These are phyloP conservation scores for Myiotriccus ornatus DNA, from an alignment of 2,797 vertebrate genomes.

Conservation along the genomic window DNA sequence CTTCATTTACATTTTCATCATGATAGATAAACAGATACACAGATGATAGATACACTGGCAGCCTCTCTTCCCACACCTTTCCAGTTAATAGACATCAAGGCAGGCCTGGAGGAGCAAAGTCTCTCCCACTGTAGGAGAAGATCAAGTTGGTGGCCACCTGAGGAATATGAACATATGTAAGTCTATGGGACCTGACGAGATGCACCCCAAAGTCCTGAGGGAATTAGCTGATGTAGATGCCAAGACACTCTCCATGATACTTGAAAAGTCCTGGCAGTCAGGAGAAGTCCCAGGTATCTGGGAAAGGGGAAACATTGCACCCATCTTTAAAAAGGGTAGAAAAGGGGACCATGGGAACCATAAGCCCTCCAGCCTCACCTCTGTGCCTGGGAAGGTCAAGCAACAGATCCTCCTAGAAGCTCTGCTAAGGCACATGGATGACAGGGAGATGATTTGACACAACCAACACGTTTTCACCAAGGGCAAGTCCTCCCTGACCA, in stretches of 20 bases:
- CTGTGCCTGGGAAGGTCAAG: background rate
- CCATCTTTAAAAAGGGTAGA: background rate
- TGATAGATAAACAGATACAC: background rate
- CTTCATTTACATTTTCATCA: background rate
- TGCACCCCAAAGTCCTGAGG: background rate
- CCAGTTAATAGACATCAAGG: background rate
- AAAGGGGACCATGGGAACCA: background rate
- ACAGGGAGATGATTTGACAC: rapidly evolving
- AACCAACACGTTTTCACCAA: background rate
- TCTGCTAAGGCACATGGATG: background rate
- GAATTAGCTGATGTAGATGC: background rate
- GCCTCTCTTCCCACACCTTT: background rate
- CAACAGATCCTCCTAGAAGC: background rate
- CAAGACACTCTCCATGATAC: background rate
- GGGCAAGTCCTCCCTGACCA: background rate
- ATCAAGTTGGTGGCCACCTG: background rate
- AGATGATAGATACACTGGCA: background rate
- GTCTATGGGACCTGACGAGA: background rate
- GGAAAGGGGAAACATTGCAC: background rate
- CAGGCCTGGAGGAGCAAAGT: background rate
- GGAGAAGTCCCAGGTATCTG: background rate
- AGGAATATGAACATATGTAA: background rate
- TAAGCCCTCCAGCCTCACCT: background rate
- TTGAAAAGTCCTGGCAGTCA: background rate
- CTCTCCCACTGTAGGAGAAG: background rate